phyloP scores from a whole-genome alignment of 2,888 invertebrate species.

The Phasia obesa region DNA sequence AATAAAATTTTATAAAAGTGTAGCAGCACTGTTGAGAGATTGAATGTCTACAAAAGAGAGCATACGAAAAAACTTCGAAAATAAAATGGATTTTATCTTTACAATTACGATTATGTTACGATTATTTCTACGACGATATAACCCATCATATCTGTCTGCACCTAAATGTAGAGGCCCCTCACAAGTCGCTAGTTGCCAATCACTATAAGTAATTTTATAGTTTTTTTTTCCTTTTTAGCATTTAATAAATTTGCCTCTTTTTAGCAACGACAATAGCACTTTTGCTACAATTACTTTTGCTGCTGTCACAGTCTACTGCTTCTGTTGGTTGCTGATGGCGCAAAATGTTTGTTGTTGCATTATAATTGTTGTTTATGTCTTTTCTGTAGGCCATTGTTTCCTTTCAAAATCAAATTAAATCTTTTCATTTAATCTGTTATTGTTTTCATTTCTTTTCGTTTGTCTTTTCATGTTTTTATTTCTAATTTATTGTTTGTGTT shows the following conservation, averaged over 20 bases:
- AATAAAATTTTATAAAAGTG: no score
- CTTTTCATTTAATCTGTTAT: neutral
- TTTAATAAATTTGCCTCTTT: neutral
- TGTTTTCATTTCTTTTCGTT: neutral
- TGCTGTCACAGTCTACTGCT: conserved; percentile 18
- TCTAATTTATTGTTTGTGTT: neutral
- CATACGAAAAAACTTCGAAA: no score
- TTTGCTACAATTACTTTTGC: no score
- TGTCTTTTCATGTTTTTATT: no score
- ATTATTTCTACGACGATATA: no score
- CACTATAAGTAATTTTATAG: no score
- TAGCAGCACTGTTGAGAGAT: no score
- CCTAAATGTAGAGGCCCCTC: no score
- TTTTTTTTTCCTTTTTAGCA: neutral
- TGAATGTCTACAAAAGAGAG: no score
- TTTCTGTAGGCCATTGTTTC: neutral
- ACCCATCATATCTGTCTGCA: no score
- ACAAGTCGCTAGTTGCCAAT: neutral
- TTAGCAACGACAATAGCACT: neutral
- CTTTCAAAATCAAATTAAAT: conserved; percentile 11
- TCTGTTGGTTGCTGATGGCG: conserved; percentile 14
- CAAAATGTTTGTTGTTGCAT: conserved; percentile 15
- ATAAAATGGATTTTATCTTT: no score
- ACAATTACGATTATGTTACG: no score
- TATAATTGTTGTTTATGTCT: neutral